Percentiles rank a stretch among this genome's conserved stretches.
Conservation (phyloP, 1,140 invertebrate species). For the Apis florea region DNA sequence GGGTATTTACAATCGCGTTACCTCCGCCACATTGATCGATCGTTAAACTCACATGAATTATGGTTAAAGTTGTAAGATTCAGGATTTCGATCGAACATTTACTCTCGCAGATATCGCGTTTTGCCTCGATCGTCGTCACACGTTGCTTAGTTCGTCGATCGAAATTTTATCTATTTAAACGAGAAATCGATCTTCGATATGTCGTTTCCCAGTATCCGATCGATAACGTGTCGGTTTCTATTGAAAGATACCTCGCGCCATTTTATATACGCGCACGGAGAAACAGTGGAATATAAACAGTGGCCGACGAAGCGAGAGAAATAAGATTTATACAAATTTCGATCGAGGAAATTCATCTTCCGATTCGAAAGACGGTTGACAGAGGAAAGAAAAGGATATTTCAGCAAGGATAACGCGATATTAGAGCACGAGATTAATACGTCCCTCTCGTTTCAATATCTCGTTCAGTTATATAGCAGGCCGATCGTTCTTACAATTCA, state of each 20-base stretch:
- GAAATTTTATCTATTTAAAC: constrained; percentile 27
- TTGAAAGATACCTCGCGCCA: background rate
- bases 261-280: background rate
- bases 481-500: background rate
- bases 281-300: background rate
- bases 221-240: background rate
- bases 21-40: constrained; percentile 24
- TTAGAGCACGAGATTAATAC: too few species aligned
- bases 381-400: background rate
- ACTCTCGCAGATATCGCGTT: constrained; percentile 35
- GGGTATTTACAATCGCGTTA: constrained; percentile 8
- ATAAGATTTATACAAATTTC: background rate
- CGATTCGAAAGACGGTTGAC: background rate
- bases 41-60: constrained; percentile 49
- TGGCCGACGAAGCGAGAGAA: background rate
- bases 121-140: constrained; percentile 13
- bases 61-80: constrained; percentile 35
- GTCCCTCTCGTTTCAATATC: too few species aligned
- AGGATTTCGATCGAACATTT: constrained; percentile 22
- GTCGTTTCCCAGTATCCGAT: constrained; percentile 15
- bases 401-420: too few species aligned
- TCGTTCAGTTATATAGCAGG: too few species aligned
- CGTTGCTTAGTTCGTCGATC: background rate
- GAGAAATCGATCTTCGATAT: constrained; percentile 19
- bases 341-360: background rate